Evolutionary conservation across 2,113 vertebrate genomes (phyloP), one percentile per base, ranked within the genome.

Genomic region (Colinus virginianus): DNA sequence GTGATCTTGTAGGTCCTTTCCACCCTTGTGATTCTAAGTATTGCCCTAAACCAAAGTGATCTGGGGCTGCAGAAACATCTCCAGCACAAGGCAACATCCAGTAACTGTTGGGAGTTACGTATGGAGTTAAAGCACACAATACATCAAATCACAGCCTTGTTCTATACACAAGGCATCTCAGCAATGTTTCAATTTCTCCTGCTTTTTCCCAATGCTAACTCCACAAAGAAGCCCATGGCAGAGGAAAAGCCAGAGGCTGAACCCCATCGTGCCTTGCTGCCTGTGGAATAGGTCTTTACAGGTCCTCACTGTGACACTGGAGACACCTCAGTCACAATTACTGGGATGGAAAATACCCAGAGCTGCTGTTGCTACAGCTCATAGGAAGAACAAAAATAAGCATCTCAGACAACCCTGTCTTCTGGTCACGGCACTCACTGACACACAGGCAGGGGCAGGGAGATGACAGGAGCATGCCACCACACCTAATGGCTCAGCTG

Each of bases 71-170:
- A 55, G 68, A 49, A 0, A 2, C 68, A 9, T 18, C 53, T 49
- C 46, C 61, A 87, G n/a, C 11, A 42, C 61, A 14, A 64, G 48
- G 28, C 46, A 28, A 21, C 36, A 14, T 17, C 32, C 13, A 48
- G 56, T 66, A 59, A 55, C 0, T 16, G 53, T 18, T 18, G 32
- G 28, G 16, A 1, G 30, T 0, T 86, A 56, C 14, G 10, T 32
- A 62, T 45, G 67, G 61, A 74, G 75, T 58, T 46, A 30, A 87
- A 81, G 34, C 0, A 1, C 7, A 5, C 9, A 28, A 28, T 46
- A 86, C 36, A 40, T 70, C n/a, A 53, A 81, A 81, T 78, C 77
- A 64, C 68, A 53, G 3, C 15, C n/a, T 12, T 34, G 13, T 2
- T 79, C 71, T 59, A 69, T 68, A 40, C 6, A 64, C 63, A 87